These are phyloP conservation scores for Cottus gobio DNA, from an alignment of 2,113 vertebrate species.

Conservation along the genomic window DNA sequence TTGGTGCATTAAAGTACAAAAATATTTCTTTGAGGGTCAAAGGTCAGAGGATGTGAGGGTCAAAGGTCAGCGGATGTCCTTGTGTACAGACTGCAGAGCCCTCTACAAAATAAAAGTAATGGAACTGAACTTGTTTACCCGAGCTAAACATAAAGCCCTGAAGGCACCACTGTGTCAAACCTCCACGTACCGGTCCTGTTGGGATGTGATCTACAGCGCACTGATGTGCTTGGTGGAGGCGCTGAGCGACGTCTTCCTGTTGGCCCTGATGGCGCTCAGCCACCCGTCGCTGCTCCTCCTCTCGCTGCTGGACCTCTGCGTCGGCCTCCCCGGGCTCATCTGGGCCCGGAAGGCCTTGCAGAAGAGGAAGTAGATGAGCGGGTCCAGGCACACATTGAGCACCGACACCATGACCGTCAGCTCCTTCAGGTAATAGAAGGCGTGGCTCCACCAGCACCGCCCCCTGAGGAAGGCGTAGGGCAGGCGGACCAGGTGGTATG, in stretches of 20 bases:
- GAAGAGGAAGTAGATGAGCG: conserved; percentile 82
- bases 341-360: conserved; percentile 74
- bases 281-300: conserved; percentile 13
- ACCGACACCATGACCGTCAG: conserved; percentile 66
- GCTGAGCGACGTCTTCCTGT: conserved; percentile 22
- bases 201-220: conserved; percentile 14
- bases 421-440: conserved; percentile 76
- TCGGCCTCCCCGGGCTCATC: conserved; percentile 17
- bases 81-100: too few relatives aligned
- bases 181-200: too few relatives aligned
- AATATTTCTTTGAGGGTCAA: too few relatives aligned
- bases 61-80: too few relatives aligned
- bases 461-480: conserved; percentile 66
- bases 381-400: conserved; percentile 82
- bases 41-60: too few relatives aligned
- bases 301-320: fast-evolving
- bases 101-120: too few relatives aligned
- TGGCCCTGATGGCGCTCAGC: not conserved
- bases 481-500: conserved; percentile 80
- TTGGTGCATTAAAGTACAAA: too few relatives aligned
- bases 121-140: too few relatives aligned
- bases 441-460: not conserved
- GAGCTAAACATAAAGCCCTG: too few relatives aligned
- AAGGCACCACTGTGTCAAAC: too few relatives aligned
- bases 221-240: not conserved